Conservation (phyloP, 1,140 invertebrate genomes). For the Cyclina sinensis region DNA sequence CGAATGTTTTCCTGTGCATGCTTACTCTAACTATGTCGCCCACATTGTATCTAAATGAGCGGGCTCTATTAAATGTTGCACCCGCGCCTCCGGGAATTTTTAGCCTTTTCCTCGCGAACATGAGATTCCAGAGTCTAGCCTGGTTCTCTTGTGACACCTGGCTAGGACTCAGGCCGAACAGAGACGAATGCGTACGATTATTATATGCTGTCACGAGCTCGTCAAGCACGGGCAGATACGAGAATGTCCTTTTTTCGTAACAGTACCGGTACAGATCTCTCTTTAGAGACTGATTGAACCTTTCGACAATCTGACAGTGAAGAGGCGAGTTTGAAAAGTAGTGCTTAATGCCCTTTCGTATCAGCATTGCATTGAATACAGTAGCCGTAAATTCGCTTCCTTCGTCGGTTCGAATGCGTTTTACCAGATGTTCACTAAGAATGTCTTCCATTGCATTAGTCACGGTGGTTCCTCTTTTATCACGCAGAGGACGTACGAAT, state of each 20-base stretch:
- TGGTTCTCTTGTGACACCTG: constrained; percentile 2
- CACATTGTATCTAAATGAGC: background rate
- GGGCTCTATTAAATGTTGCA: background rate
- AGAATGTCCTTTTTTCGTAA: constrained; percentile 9
- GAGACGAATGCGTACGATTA: background rate
- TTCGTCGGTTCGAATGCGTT: background rate
- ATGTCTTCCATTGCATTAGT: background rate
- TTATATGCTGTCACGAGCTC: constrained; percentile 3
- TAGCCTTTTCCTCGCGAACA: background rate
- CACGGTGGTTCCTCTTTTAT: background rate
- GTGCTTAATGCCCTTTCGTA: background rate
- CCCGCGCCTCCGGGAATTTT: background rate
- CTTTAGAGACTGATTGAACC: background rate
- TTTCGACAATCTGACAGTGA: constrained; percentile 10
- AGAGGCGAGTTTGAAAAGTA: background rate
- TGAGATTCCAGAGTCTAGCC: constrained; percentile 13
- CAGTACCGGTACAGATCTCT: background rate
- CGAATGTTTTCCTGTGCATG: background rate
- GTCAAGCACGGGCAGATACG: constrained; percentile 1
- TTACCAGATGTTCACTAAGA: background rate
- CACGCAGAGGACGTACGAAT: background rate
- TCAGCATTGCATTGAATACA: constrained; percentile 1
- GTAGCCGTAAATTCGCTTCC: background rate
- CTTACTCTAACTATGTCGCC: background rate
- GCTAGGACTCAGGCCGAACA: background rate